Base-by-base conservation (phyloP, 2,797 vertebrate genomes). In the Anabacerthia variegaticeps region DNA sequence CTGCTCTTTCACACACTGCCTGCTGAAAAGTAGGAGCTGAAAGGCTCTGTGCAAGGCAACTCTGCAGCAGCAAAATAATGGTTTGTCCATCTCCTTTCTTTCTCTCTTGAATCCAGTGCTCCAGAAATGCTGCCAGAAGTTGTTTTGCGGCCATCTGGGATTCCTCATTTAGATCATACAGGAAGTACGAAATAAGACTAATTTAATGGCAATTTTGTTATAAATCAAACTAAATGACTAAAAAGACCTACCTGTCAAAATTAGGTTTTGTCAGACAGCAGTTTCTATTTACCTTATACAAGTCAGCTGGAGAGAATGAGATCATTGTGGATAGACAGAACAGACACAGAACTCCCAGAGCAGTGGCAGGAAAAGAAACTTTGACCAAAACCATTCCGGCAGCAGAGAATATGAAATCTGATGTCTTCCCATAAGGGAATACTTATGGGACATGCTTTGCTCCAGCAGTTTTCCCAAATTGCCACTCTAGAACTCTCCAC, bases 301-400 rank as follows among this genome's bases (percentile, higher is more conserved):
- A 94, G 85, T 88, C 80, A 77, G 71, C 71, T 88, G 95, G 95
- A 96, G 89, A 88, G 73, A 95, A 96, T 96, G 95, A 97, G 89
- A 65, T 96, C 95, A 96, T 63, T 86, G 77, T 68, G 93, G 88
- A 95, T 22, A 86, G 49, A 71, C 88, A 85, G 88, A 93, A 61
- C 36, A 82, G 77, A 86, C 83, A 87, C 84, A 89, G 92, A 96
- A 92, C 56, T 88, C 21, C 36, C 77, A 85, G 83, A 85, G 74
- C 67, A 82, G 23, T n/a, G 56, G 17, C 87, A 93, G 88, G 74
- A 82, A 94, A 93, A 94, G 52, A 94, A 95, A 74, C 30, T 67
- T 89, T 1, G 3, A 84, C 85, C 79, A 67, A 93, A 93, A 71
- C 23, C 67, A 55, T 94, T 95, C 89, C 83, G 82, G 77, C 88